phyloP scores from a whole-genome alignment of 2,797 vertebrate genomes.

The Danio jaintianensis region DNA sequence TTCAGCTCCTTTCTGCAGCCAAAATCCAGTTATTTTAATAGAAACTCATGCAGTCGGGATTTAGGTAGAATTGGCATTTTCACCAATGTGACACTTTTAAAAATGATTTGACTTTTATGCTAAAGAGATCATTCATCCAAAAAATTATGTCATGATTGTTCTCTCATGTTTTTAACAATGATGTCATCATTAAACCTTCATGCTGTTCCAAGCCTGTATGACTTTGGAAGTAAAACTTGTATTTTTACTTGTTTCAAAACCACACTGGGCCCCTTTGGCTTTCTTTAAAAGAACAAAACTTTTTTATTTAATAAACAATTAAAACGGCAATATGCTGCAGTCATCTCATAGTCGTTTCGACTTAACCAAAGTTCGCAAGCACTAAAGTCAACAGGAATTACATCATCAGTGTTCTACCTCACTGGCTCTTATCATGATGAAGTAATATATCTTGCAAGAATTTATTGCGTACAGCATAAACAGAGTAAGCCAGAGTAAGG shows the following conservation, averaged over 20 bases:
- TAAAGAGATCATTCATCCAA: not conserved
- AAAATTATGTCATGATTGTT: not conserved
- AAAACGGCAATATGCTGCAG: not conserved
- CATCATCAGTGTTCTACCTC: not conserved
- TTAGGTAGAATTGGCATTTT: not conserved
- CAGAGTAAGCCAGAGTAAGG: not conserved
- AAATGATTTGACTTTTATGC: not conserved
- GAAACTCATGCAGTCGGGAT: not conserved
- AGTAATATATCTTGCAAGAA: slow-evolving; percentile 17
- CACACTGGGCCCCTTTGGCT: not conserved
- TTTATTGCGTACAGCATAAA: slow-evolving; percentile 17
- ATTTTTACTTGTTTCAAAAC: not conserved
- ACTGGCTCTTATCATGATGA: not conserved
- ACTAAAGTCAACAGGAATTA: slow-evolving; percentile 6
- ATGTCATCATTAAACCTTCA: not conserved
- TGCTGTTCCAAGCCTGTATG: not conserved
- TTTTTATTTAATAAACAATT: not conserved
- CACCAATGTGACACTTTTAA: not conserved
- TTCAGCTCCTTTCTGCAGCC: not conserved
- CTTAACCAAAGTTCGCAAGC: slow-evolving; percentile 4
- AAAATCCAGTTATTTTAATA: not conserved
- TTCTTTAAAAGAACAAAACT: not conserved
- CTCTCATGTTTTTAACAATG: too few species aligned
- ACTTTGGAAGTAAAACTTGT: not conserved
- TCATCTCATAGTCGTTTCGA: not conserved